Conservation (phyloP, 2,888 invertebrate species). For the Encarsia formosa region DNA sequence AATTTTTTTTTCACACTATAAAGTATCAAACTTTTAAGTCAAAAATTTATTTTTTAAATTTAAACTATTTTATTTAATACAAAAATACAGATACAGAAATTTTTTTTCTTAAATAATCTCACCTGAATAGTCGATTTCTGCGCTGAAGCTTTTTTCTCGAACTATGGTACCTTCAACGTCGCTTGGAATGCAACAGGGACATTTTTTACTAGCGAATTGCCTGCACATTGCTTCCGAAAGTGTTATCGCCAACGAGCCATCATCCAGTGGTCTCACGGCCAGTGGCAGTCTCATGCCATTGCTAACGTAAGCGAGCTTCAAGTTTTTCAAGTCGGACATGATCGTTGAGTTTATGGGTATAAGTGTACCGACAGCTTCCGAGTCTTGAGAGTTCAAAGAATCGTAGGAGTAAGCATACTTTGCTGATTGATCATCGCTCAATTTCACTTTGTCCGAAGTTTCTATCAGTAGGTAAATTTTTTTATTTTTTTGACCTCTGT, state of each 20-base stretch:
- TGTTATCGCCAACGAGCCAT: slow-evolving; percentile 40
- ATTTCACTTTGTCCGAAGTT: too few species aligned
- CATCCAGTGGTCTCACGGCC: slow-evolving; percentile 35
- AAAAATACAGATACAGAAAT: neutral
- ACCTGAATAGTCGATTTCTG: neutral
- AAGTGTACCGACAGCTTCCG: slow-evolving; percentile 32
- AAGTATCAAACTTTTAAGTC: neutral
- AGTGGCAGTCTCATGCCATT: slow-evolving; percentile 43
- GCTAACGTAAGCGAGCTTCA: slow-evolving; percentile 40
- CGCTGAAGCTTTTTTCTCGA: slow-evolving; percentile 8
- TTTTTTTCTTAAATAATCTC: neutral
- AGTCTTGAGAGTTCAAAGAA: neutral
- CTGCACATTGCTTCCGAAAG: slow-evolving; percentile 40
- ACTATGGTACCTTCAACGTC: slow-evolving; percentile 22
- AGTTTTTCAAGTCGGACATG: slow-evolving; percentile 5
- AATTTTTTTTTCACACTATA: neutral
- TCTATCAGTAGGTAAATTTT: too few species aligned
- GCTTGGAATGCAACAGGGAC: slow-evolving; percentile 36
- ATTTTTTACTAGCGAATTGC: slow-evolving; percentile 33
- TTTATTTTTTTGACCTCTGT: neutral
- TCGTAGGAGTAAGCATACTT: too few species aligned
- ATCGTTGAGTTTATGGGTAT: slow-evolving; percentile 20
- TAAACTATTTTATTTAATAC: neutral
- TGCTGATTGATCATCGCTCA: too few species aligned
- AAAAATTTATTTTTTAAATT: too few species aligned